These are phyloP conservation scores for Pica pica DNA, from an alignment of 2,113 vertebrate genomes.

Conservation along the genomic window DNA sequence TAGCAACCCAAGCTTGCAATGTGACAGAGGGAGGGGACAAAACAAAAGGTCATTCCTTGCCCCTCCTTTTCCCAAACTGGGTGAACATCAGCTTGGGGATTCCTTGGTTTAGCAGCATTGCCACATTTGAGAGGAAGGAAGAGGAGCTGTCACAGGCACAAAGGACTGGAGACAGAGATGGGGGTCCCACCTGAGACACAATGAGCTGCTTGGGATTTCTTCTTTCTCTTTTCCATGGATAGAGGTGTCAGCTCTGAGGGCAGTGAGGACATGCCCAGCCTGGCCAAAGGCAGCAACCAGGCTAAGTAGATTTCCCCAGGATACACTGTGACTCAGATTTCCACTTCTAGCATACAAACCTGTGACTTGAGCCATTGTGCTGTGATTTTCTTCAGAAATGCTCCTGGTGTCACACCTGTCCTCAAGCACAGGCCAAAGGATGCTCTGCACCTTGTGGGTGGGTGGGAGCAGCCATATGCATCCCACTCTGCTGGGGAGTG, in stretches of 20 bases:
- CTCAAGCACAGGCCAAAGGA: neutral
- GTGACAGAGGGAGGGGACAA: neutral
- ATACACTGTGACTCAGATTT: neutral
- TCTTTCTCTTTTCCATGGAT: neutral
- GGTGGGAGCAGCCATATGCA: neutral
- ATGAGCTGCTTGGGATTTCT: neutral
- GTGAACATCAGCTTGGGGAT: neutral
- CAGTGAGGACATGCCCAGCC: neutral
- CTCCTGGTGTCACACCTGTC: neutral
- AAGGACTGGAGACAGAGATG: neutral
- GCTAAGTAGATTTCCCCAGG: neutral
- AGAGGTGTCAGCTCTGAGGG: neutral
- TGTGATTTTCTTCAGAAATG: neutral
- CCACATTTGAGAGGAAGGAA: neutral
- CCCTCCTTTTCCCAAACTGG: neutral
- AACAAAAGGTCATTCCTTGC: neutral
- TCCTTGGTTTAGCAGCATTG: neutral
- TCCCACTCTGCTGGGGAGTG: neutral
- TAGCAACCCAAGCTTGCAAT: neutral
- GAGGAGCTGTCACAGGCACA: neutral
- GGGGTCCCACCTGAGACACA: neutral
- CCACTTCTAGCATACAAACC: neutral
- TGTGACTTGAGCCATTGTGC: neutral
- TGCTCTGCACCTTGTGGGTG: fast-evolving
- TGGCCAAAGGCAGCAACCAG: neutral